Evolutionary conservation across 64 coral and sea anemone species (phyloP).

Genomic region (Pachyseris speciosa): DNA sequence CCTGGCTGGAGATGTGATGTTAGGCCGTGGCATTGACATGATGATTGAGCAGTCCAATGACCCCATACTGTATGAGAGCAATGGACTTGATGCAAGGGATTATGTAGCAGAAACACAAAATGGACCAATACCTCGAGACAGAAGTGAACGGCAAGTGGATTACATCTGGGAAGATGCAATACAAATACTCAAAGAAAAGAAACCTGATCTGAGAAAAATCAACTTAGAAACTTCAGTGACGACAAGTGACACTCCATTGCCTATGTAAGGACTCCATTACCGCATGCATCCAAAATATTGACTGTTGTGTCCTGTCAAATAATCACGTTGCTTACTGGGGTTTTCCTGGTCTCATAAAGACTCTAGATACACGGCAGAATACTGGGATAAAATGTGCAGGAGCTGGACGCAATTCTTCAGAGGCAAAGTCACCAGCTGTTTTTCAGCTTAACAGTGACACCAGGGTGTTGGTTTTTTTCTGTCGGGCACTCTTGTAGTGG

Average conservation of each 20-base stretch:
- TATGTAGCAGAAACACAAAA: slow-evolving; percentile 87
- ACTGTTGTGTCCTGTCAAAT: slow-evolving; percentile 87
- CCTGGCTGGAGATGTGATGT: slow-evolving; percentile 93
- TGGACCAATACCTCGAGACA: slow-evolving; percentile 70
- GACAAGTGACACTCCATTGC: slow-evolving; percentile 73
- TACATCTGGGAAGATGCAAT: slow-evolving; percentile 92
- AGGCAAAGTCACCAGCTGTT: slow-evolving; percentile 74
- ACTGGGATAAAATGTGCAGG: slow-evolving; percentile 72
- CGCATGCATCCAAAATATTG: slow-evolving; percentile 87
- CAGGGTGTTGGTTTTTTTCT: slow-evolving; percentile 79
- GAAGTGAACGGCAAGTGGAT: slow-evolving; percentile 57
- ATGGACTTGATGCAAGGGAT: slow-evolving; percentile 83
- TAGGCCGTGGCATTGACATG: slow-evolving; percentile 92
- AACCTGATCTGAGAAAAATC: slow-evolving; percentile 85
- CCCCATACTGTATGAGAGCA: slow-evolving; percentile 82
- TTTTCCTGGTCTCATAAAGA: slow-evolving; percentile 74
- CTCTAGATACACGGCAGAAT: slow-evolving; percentile 57
- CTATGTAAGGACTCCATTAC: slow-evolving; percentile 87
- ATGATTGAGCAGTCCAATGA: slow-evolving; percentile 76
- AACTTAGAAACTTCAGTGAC: slow-evolving; percentile 93
- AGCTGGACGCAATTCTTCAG: slow-evolving; percentile 64
- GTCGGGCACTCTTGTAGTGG: slow-evolving; percentile 85
- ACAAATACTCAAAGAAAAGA: slow-evolving; percentile 66
- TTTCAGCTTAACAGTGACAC: slow-evolving; percentile 53
- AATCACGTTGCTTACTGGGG: slow-evolving; percentile 94